These are phyloP conservation scores for Berghia stephanieae DNA, from an alignment of 1,140 invertebrate genomes.

Conservation along the genomic window DNA sequence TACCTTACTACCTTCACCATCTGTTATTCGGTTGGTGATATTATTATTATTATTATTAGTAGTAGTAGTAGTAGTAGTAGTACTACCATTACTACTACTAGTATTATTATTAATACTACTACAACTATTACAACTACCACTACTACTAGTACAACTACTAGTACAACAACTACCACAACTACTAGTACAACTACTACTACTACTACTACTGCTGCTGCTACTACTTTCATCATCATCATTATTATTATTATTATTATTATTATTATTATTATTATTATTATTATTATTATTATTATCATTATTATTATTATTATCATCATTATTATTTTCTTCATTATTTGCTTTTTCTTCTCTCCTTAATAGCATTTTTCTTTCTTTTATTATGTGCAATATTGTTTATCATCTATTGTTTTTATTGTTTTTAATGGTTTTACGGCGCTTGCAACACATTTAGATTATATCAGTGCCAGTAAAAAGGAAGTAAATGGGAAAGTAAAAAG, in stretches of 20 bases:
- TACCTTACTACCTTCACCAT: no score
- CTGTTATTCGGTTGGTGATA: no score
- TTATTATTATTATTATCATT: background rate
- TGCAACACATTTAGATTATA: no score
- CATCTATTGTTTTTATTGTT: no score
- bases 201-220: slow-evolving; percentile 17
- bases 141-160: background rate
- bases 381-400: no score
- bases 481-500: no score
- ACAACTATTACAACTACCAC: background rate
- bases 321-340: no score
- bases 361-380: no score
- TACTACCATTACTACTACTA: background rate
- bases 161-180: background rate
- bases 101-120: background rate
- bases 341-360: no score
- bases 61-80: background rate
- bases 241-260: background rate
- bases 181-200: slow-evolving; percentile 14
- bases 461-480: no score
- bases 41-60: no score
- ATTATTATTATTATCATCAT: background rate
- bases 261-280: background rate
- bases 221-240: background rate
- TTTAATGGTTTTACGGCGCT: no score